These are phyloP conservation scores for Oligia latruncula DNA, from an alignment of 2,888 invertebrate species.

Conservation along the genomic window DNA sequence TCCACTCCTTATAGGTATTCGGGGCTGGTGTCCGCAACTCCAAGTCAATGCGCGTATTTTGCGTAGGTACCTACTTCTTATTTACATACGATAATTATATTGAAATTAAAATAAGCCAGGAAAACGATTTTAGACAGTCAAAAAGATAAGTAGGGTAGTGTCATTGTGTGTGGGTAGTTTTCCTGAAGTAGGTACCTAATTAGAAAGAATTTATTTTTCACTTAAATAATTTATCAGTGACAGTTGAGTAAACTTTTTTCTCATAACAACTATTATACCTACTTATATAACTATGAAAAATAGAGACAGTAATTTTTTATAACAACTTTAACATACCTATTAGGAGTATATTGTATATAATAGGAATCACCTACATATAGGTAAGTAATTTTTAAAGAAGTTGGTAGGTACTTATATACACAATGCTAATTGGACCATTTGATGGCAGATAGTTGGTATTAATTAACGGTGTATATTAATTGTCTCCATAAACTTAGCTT, in stretches of 20 bases:
- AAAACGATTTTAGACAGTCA: neutral
- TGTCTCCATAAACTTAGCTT: neutral
- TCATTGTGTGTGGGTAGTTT: neutral
- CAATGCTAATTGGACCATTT: slow-evolving; percentile 20
- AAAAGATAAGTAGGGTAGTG: neutral
- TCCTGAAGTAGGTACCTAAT: neutral
- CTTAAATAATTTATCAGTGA: too few relatives aligned
- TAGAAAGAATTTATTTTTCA: neutral
- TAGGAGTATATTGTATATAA: neutral
- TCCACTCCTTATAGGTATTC: too few relatives aligned
- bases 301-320: too few relatives aligned
- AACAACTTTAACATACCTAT: neutral
- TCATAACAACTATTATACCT: neutral
- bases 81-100: neutral
- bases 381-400: too few relatives aligned
- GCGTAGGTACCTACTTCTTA: too few relatives aligned
- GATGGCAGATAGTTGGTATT: neutral
- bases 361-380: neutral
- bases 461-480: slow-evolving; percentile 15
- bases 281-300: neutral
- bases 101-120: neutral
- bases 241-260: neutral
- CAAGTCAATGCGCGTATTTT: too few relatives aligned
- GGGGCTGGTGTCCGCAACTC: too few relatives aligned
- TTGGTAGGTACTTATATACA: neutral